Evolutionary conservation across 1,140 invertebrate species (phyloP), one percentile per base, ranked within the genome.

Genomic region (Sycobia sp.): DNA sequence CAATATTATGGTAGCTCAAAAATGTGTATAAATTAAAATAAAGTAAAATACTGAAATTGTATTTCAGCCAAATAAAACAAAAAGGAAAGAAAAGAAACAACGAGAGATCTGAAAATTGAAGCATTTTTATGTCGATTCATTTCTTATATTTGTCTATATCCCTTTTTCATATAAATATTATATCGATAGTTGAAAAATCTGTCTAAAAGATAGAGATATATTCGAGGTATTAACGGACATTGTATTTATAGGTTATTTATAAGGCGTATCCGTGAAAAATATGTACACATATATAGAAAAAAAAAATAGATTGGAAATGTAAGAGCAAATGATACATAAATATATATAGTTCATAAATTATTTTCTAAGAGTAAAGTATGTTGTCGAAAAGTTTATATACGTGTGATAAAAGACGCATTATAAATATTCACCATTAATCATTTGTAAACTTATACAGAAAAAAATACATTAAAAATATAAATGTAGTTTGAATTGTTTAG

Each of bases 191-290:
- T 49, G 29, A 65, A 69, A 36, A 55, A 10, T 14, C 20, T 55
- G 46, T 71, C 68, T 53, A 32, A 58, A 59, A 65, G 38, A 29
- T 62, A 34, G 54, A 62, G 67, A 70, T 69, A 70, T 55, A 60
- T 66, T 66, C 53, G 67, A 67, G 68, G 70, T 71, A 73, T 70
- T 75, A 76, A 67, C 62, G 68, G 75, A 66, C 70, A 76, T 72
- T 71, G 51, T 77, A 75, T 73, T 76, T 75, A 73, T 74, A 71
- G 53, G 49, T 49, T 71, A 70, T 73, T 71, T 74, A 58, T 71
- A 74, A 64, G 62, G 61, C 11, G 29, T 67, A 67, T 65, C 65
- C 65, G 73, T 67, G 70, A 66, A 71, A 11, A 39, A 69, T 70
- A 67, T 60, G 61, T 71, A 69, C 53, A 47, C 16, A 29, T 29